Conservation (phyloP, 1,140 invertebrate species). For the Bombus pascuorum region DNA sequence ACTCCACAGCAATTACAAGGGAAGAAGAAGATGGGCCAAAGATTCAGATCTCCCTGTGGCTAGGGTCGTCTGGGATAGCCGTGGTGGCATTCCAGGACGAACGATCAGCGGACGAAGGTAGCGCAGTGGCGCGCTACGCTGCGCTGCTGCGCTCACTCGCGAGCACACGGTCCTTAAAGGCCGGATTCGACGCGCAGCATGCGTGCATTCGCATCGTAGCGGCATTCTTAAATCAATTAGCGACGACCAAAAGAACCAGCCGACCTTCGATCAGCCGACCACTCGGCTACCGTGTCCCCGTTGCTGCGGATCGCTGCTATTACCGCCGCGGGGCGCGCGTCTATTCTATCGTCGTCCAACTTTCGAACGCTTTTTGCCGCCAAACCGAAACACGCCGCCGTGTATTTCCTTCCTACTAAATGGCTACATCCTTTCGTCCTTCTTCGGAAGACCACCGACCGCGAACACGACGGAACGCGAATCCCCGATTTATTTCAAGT, state of each 20-base stretch:
- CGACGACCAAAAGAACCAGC: conserved; percentile 73
- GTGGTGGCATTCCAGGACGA: conserved; percentile 62
- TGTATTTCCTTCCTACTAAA: conserved; percentile 50
- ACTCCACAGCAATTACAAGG: background rate
- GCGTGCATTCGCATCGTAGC: conserved; percentile 57
- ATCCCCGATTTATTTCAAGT: conserved; percentile 31
- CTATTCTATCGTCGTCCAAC: conserved; percentile 49
- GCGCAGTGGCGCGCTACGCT: background rate
- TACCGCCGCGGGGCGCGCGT: conserved; percentile 36
- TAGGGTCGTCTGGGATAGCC: conserved; percentile 16
- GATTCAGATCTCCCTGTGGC: conserved; percentile 25
- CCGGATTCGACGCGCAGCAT: conserved; percentile 52
- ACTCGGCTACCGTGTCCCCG: conserved; percentile 67
- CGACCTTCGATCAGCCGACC: conserved; percentile 75
- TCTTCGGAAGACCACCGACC: conserved; percentile 37
- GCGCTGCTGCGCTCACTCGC: background rate
- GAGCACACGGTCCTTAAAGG: conserved; percentile 60
- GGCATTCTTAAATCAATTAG: conserved; percentile 79
- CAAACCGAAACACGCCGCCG: conserved; percentile 33
- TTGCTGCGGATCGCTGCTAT: conserved; percentile 20
- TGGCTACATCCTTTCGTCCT: conserved; percentile 57
- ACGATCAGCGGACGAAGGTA: conserved; percentile 34
- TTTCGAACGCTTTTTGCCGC: conserved; percentile 57
- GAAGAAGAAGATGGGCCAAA: background rate
- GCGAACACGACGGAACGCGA: conserved; percentile 27